Conservation (phyloP, 1,140 invertebrate genomes). For the Aleiodes sp. region DNA sequence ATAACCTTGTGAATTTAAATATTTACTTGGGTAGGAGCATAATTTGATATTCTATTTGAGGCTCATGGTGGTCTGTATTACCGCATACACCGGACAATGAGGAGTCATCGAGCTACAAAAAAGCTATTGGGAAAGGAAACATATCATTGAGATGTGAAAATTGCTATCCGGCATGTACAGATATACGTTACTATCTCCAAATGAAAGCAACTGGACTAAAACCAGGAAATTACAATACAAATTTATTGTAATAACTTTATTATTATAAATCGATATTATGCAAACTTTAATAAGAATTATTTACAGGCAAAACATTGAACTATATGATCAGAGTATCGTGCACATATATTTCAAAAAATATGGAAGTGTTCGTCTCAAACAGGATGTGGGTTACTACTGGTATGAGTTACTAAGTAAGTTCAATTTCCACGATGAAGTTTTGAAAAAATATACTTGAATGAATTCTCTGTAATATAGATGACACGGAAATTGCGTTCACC, state of each 20-base stretch:
- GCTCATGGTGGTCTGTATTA: conserved; percentile 41
- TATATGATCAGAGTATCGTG: conserved; percentile 47
- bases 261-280: neutral
- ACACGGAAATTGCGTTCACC: no score
- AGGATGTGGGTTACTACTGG: conserved; percentile 57
- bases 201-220: conserved; percentile 22
- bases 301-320: conserved; percentile 30
- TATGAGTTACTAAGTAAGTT: conserved; percentile 62
- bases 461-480: neutral
- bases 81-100: conserved; percentile 36
- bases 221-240: conserved; percentile 1
- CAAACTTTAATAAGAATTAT: neutral
- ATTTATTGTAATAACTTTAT: conserved; percentile 45
- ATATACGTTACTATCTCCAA: conserved; percentile 41
- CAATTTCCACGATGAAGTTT: neutral
- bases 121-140: neutral
- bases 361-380: conserved; percentile 46
- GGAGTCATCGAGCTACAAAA: neutral
- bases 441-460: neutral
- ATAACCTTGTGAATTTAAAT: neutral
- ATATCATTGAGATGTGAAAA: conserved; percentile 37
- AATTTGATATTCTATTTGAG: conserved; percentile 28
- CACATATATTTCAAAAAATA: conserved; percentile 54
- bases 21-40: neutral
- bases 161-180: conserved; percentile 48